phyloP scores from a whole-genome alignment of 2,888 invertebrate genomes.

The Mesoligia furuncula region DNA sequence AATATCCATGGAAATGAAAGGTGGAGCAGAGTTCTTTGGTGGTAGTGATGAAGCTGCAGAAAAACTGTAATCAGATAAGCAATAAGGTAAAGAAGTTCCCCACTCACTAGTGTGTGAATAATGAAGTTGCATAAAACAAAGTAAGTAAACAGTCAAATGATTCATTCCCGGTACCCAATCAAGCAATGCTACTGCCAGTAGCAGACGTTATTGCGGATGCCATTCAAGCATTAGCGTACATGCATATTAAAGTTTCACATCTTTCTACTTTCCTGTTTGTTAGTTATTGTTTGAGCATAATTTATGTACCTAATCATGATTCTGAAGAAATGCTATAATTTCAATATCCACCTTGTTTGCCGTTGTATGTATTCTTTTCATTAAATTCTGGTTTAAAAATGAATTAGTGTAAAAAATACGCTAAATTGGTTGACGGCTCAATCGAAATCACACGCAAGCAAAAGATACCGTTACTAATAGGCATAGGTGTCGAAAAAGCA shows the following conservation, averaged over 20 bases:
- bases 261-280: not conserved
- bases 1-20: not conserved
- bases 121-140: not conserved
- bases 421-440: not conserved
- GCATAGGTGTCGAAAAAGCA: not conserved
- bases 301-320: not conserved
- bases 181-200: not conserved
- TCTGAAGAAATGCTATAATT: not conserved
- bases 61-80: not conserved
- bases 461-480: not conserved
- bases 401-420: not conserved
- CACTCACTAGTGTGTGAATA: not conserved
- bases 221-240: conserved; percentile 1
- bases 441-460: not conserved
- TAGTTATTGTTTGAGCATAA: not conserved
- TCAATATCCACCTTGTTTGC: not conserved
- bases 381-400: not conserved
- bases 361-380: not conserved
- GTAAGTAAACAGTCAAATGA: not conserved
- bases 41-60: not conserved
- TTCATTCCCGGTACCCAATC: not conserved
- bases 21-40: not conserved
- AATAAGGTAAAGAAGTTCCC: not conserved
- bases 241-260: not conserved
- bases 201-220: conserved; percentile 18